Percentiles rank a stretch among this genome's conserved stretches.
Conservation (phyloP, 2,797 vertebrate species). For the Botia kubotai region DNA sequence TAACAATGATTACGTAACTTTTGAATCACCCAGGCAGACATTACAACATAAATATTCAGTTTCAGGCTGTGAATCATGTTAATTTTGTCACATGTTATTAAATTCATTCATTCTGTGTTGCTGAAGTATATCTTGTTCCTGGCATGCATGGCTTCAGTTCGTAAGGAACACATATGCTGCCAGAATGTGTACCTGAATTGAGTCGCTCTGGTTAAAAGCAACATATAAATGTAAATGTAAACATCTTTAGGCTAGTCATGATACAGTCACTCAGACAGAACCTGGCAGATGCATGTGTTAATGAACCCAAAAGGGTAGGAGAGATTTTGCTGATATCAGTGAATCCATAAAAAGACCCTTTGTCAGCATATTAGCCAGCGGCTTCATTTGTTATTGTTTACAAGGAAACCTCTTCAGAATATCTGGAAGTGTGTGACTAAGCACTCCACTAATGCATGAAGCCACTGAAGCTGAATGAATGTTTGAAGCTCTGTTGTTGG, state of each 20-base stretch:
- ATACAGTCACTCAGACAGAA: neutral
- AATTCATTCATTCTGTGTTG: neutral
- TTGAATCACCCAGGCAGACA: neutral
- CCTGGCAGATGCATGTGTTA: neutral
- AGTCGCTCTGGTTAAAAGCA: too few species aligned
- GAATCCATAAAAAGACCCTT: conserved; percentile 3
- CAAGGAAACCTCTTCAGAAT: conserved; percentile 36
- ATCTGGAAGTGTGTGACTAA: conserved; percentile 41
- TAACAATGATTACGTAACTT: neutral
- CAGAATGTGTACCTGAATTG: neutral
- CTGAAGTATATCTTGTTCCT: neutral
- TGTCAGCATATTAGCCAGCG: conserved; percentile 22
- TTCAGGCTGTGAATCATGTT: neutral
- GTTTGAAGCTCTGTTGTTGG: neutral
- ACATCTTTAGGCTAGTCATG: neutral
- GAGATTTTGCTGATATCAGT: conserved; percentile 20
- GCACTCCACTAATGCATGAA: conserved; percentile 28
- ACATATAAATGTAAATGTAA: neutral
- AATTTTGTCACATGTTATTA: neutral
- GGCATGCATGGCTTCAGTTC: too few species aligned
- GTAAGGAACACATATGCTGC: neutral
- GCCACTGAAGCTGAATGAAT: conserved; percentile 16
- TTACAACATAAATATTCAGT: neutral
- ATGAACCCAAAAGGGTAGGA: neutral
- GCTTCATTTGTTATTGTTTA: conserved; percentile 47